Base-by-base conservation (phyloP, 2,113 vertebrate species). In the Oncorhynchus tshawytscha region DNA sequence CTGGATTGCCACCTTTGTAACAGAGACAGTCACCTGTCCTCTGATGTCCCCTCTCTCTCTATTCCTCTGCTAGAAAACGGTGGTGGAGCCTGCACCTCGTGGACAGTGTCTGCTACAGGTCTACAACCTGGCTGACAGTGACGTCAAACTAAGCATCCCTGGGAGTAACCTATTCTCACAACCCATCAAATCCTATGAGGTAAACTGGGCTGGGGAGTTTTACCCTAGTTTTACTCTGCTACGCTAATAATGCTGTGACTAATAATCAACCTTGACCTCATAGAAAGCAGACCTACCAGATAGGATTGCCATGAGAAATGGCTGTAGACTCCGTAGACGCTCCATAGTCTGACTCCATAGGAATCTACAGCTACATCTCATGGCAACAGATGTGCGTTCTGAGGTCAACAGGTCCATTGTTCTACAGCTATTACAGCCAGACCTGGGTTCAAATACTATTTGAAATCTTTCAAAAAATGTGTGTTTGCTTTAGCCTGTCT, bases 71-170 rank as follows among this genome's bases (percentile, higher is more conserved):
- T 90, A 99, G 98, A 94, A 93, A 94, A 93, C 95, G 0, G 91
- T 92, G 78, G 93, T 95, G 86, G 84, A 88, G 16, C 88, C 77
- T 6, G 92, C 94, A 4, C 88, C 84, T 74, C 79, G 88, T 5
- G 91, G 83, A 67, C 91, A 94, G 34, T 92, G 92, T 86, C 95
- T 96, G 51, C 83, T 99, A 72, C 95, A 96, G 84, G 92, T 96
- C 4, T 81, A 94, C 62, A 99, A 98, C 87, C 80, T 98, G 82
- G 95, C 92, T n/a, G 82, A 91, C 51, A 76, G 87, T 3, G 70
- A 94, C 0, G 86, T 97, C 72, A 85, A 68, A 6, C 81, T 98
- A 77, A 79, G 76, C 4, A 57, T 95, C 62, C 84, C 86, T 7
- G 89, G 75, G 45, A 83, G 27, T 11, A 16, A 87, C 72, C 29